Conservation (phyloP, 2,797 vertebrate species). For the Urocyon cinereoargenteus region DNA sequence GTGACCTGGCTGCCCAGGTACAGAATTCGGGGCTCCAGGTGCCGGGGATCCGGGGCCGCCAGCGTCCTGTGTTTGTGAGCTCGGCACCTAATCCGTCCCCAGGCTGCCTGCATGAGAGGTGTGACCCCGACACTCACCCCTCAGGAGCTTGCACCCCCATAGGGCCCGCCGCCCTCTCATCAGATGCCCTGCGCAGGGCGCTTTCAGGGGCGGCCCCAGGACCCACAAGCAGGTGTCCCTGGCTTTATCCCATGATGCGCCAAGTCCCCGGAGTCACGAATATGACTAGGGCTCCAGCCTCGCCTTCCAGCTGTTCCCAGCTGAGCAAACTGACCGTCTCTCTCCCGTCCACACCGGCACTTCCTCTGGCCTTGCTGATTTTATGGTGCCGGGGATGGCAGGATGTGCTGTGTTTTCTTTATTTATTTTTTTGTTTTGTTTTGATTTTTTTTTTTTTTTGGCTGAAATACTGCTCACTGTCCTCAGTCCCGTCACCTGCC, state of each 20-base stretch:
- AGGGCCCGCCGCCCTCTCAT: not conserved
- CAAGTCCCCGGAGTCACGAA: not conserved
- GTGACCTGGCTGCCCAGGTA: not conserved
- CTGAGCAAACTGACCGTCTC: not conserved
- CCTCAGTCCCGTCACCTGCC: not conserved
- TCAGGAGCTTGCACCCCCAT: accelerated
- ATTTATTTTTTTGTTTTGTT: too few relatives aligned
- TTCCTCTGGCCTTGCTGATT: conserved; percentile 56
- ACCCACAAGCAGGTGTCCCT: not conserved
- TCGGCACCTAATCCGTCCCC: accelerated
- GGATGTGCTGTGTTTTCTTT: not conserved
- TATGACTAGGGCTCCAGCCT: not conserved
- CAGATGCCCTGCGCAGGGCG: not conserved
- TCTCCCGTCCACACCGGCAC: conserved; percentile 4
- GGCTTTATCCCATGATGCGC: not conserved
- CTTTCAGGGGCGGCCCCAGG: not conserved
- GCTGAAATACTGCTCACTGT: not conserved
- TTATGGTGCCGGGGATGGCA: not conserved
- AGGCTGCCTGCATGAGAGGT: accelerated
- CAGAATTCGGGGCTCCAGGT: too few relatives aligned
- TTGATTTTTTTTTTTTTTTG: not conserved
- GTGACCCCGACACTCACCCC: accelerated
- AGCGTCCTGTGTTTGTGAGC: not conserved
- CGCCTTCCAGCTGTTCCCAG: not conserved
- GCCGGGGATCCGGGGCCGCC: accelerated